A percentile compares a stretch with the other conserved stretches of the same genome.
These are phyloP conservation scores for Eupristina koningsbergeri DNA, from an alignment of 1,140 invertebrate genomes.

Conservation along the genomic window DNA sequence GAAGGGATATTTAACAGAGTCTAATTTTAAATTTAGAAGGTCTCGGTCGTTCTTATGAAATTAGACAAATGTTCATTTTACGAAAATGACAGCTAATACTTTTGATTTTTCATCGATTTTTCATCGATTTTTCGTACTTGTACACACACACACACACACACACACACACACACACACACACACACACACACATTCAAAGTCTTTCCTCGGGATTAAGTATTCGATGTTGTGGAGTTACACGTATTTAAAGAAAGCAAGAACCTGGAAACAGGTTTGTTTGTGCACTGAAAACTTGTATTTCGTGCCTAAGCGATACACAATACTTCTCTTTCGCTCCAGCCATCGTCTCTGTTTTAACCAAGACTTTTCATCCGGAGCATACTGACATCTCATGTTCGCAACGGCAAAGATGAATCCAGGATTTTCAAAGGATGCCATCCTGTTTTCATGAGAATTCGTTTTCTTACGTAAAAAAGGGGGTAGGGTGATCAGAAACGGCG, in stretches of 20 bases:
- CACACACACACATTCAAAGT: no score
- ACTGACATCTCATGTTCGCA: not conserved
- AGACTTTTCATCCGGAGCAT: not conserved
- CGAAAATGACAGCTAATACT: not conserved
- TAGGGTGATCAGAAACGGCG: no score
- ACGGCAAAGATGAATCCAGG: not conserved
- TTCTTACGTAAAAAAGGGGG: no score
- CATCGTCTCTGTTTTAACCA: not conserved
- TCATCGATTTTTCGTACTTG: no score
- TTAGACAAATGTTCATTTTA: not conserved
- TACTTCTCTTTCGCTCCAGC: not conserved
- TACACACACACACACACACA: no score
- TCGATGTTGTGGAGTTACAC: no score
- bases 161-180: no score
- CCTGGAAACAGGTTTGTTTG: constrained; percentile 9
- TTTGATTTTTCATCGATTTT: no score
- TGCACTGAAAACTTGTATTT: not conserved
- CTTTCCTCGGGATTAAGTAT: not conserved
- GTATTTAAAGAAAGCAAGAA: not conserved
- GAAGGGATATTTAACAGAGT: not conserved
- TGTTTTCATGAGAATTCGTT: no score
- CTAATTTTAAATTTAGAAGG: not conserved
- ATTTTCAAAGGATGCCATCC: not conserved
- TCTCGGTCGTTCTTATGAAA: not conserved
- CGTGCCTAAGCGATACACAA: not conserved